These are phyloP conservation scores for Chionodraco myersi DNA, from an alignment of 2,113 vertebrate genomes.

Conservation along the genomic window DNA sequence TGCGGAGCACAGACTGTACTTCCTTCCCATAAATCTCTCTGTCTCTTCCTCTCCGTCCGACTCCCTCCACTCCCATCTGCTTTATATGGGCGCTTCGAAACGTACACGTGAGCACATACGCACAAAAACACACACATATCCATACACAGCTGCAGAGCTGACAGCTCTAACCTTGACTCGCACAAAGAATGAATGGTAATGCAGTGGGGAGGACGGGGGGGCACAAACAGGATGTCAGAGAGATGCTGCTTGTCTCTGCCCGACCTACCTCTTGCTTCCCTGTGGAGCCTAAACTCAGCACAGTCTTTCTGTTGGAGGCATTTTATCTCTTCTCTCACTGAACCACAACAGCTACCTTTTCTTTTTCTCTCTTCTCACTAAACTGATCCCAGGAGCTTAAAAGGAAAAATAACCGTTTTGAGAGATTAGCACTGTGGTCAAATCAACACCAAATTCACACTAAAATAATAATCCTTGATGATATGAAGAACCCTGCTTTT, in stretches of 20 bases:
- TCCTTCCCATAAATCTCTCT: slow-evolving; percentile 40
- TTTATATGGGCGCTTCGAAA: slow-evolving; percentile 45
- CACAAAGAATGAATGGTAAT: slow-evolving; percentile 66
- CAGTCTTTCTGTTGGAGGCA: slow-evolving; percentile 41
- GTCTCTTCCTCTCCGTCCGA: slow-evolving; percentile 29
- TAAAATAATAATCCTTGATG: too few relatives aligned
- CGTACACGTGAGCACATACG: slow-evolving; percentile 31
- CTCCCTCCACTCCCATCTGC: slow-evolving; percentile 55
- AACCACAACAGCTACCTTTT: slow-evolving; percentile 3
- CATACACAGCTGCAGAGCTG: slow-evolving; percentile 60
- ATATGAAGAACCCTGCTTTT: neutral
- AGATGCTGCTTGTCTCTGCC: slow-evolving; percentile 54
- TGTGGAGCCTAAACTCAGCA: slow-evolving; percentile 47
- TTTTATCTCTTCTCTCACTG: slow-evolving; percentile 1
- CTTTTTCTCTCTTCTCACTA: neutral
- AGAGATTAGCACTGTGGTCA: slow-evolving; percentile 14
- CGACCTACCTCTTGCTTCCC: slow-evolving; percentile 52
- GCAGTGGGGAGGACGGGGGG: slow-evolving; percentile 37
- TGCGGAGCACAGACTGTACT: slow-evolving; percentile 7
- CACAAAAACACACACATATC: slow-evolving; percentile 4
- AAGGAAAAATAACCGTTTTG: slow-evolving; percentile 23
- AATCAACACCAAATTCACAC: neutral
- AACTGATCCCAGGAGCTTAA: slow-evolving; percentile 3
- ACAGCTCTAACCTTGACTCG: slow-evolving; percentile 74
- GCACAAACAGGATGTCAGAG: slow-evolving; percentile 70